These are phyloP conservation scores for Numida meleagris DNA, from an alignment of 2,113 vertebrate genomes.

Conservation along the genomic window DNA sequence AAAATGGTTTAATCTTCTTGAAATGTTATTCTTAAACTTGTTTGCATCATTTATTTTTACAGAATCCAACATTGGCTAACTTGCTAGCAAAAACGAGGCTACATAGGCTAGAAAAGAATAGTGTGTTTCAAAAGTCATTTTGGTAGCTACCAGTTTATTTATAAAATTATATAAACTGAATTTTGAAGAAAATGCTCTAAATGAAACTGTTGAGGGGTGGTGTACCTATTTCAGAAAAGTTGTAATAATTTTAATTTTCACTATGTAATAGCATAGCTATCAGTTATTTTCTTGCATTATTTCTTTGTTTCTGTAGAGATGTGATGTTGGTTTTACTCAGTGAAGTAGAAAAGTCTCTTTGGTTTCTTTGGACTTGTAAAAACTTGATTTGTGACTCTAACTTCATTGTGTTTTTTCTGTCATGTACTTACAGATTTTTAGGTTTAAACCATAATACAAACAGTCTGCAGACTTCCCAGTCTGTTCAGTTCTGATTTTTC, in stretches of 20 bases:
- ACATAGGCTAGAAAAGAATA: neutral
- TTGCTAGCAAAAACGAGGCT: neutral
- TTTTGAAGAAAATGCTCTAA: neutral
- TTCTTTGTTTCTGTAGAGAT: constrained; percentile 46
- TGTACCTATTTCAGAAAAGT: neutral
- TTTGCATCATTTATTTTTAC: neutral
- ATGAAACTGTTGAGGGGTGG: constrained; percentile 11
- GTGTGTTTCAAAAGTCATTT: neutral
- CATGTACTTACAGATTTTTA: constrained; percentile 4
- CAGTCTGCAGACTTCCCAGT: constrained; percentile 33
- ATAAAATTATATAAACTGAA: neutral
- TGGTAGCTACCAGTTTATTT: neutral
- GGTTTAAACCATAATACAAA: constrained; percentile 21
- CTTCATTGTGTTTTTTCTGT: constrained; percentile 57
- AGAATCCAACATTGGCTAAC: neutral
- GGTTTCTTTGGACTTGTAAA: constrained; percentile 71
- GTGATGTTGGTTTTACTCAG: constrained; percentile 64
- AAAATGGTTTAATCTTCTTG: neutral
- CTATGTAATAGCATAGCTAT: neutral
- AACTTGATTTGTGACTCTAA: constrained; percentile 61
- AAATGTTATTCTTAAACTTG: neutral
- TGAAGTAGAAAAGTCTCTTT: neutral
- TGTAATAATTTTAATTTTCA: constrained; percentile 29
- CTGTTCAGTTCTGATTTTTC: neutral
- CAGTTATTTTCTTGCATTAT: constrained; percentile 45